Base-by-base conservation (phyloP, 1,140 invertebrate species). In the Antheraea mylitta region DNA sequence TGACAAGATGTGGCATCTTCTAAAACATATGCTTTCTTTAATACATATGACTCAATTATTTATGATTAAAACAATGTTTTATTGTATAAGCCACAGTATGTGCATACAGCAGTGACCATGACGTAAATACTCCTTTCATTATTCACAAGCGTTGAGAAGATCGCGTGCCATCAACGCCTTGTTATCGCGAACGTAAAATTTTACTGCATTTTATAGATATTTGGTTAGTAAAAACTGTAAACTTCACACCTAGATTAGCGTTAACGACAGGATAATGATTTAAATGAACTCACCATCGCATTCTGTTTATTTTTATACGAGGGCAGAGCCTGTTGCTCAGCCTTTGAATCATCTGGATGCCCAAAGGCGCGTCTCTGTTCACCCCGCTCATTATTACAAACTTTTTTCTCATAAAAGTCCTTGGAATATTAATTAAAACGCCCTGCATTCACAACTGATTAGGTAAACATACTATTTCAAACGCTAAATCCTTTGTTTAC, bases 321-420 rank as follows among this genome's bases (percentile, higher is more conserved):
- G 93, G 93, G 75, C 93, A 95, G 38, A 91, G 93, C 74, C 82
- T 92, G 7, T 79, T 81, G 6, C 83, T 87, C 5, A 93, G 64
- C 70, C 85, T 93, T 70, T 94, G 93, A 37, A 95, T 68, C 61
- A 87, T 75, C 77, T 84, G 89, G 1, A 95, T 74, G 19, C 95
- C 95, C 64, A 93, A 82, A 22, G 95, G 95, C 37, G 94, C 86
- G 69, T 95, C 94, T 73, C 79, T 87, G 53, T 79, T 76, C n/a
- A 86, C 76, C 9, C 86, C 85, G 62, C 77, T 92, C 93, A 94
- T 94, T 75, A 82, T 92, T 7, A 83, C 30, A 30, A 38, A 65
- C 68, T 80, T 79, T 72, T 76, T 77, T 74, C 75, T 76, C 73
- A 79, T 81, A 73, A 84, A 86, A 70, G 53, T 69, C 67, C 66